Base-by-base conservation (phyloP, 2,888 invertebrate genomes). In the Matsumyia berberina region DNA sequence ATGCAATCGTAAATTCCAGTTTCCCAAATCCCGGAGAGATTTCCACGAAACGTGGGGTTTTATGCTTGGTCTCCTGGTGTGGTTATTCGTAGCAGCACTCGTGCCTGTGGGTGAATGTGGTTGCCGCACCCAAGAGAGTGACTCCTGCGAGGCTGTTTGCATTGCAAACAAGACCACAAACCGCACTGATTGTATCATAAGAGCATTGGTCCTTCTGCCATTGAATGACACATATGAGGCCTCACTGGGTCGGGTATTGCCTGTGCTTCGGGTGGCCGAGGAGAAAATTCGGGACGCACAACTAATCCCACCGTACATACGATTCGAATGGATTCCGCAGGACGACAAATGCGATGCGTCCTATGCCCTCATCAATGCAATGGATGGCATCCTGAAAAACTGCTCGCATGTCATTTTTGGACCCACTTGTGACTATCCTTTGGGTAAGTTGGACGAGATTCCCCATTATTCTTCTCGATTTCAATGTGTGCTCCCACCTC, bases 351-450 rank as follows among this genome's bases (percentile, higher is more conserved):
- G 96, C 86, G 95, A 95, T 87, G 94, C 95, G 1, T 95, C 95
- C 0, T 94, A 94, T 89, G 96, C 95, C 0, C 94, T 95, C 62
- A 94, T 95, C 60, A 93, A 94, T 0, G 95, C 96, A 0, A 94
- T 96, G 88, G 95, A 96, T 88, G 95, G 95, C 1, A 95, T 95
- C 89, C 94, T 93, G 11, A 92, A 94, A 78, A 94, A 95, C 88
- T 96, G 96, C 90, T 94, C 95, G 0, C 95, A 96, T 88, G 94
- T 96, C 0, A 94, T 96, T 88, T 94, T 97, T 87, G 97, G 97
- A 8, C 96, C 96, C 0, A 93, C 95, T 0, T 97, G 97, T 88
- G 97, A 97, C 88, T 96, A 95, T 90, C 94, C 95, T 31, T 91
- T 96, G 66, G 96, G 97, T 97, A 92, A 94, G 95, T 93, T 35